Evolutionary conservation across 2,888 invertebrate species (phyloP), one percentile per base, ranked within the genome.

Genomic region (Embidobia sp.): DNA sequence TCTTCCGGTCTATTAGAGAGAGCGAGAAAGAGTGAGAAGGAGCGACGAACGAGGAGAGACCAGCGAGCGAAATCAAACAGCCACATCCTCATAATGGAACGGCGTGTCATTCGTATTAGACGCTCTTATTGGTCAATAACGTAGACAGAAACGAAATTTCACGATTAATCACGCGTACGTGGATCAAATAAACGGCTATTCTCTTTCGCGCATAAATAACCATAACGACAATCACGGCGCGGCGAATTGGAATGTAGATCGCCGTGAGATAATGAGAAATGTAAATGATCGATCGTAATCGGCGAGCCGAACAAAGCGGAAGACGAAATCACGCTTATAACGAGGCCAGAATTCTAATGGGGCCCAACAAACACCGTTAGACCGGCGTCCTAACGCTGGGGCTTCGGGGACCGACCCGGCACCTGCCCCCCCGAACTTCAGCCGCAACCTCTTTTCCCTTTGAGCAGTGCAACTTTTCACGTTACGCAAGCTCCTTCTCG

Each of bases 51-150:
- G 66, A 72, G 55, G 22, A 22, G 22, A 22, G 22, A 61, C 70
- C 70, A 77, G 77, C 72, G 80, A 80, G 81, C 79, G 83, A 84
- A 85, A 85, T 87, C 87, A 88, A 89, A 87, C 88, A 87, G 87
- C 84, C 85, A 88, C 89, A 89, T 89, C 89, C 88, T 89, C 87
- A 87, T 88, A 88, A 88, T 87, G 84, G 84, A 88, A 88, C 85
- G 81, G 87, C 87, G 87, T 87, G 86, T 86, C 85, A 84, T 84
- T 84, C 84, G 86, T 83, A 86, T 88, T 86, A 87, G 85, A 83
- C 81, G 84, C 82, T 80, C 81, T 85, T 85, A 86, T 84, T 85
- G 83, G 81, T 82, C 82, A 67, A 59, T 64, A 57, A 22, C 46
- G 64, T 29, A 37, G 15, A 42, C 33, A 44, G 44, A 73, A 59